phyloP scores from a whole-genome alignment of 1,140 invertebrate genomes.

The Limonius californicus region DNA sequence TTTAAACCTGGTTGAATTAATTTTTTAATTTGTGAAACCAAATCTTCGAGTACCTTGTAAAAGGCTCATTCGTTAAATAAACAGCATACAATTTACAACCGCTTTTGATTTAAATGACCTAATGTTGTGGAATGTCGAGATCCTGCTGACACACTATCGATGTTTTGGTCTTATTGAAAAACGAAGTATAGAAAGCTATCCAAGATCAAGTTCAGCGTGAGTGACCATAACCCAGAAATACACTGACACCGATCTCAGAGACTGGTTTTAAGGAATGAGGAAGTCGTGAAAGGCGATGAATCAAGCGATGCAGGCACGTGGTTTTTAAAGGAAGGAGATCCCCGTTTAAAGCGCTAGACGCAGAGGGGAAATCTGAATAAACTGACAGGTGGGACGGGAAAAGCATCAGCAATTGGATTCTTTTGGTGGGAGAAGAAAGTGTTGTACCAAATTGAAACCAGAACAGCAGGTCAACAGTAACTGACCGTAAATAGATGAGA shows the following conservation, averaged over 20 bases:
- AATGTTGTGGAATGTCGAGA: background rate
- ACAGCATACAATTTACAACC: background rate
- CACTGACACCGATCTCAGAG: conserved; percentile 41
- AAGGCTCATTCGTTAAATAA: background rate
- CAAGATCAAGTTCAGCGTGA: conserved; percentile 39
- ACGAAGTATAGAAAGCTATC: conserved; percentile 18
- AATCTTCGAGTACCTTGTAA: background rate
- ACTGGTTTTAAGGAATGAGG: conserved; percentile 42
- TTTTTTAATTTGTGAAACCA: background rate
- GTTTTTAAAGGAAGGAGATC: background rate
- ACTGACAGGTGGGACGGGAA: background rate
- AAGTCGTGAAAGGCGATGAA: conserved; percentile 15
- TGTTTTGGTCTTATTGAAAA: background rate
- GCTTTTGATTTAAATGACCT: background rate
- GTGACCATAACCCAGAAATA: conserved; percentile 43
- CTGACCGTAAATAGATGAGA: background rate
- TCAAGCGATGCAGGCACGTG: background rate
- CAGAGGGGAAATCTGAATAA: background rate
- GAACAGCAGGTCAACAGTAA: conserved; percentile 26
- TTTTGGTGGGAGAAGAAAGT: conserved; percentile 32
- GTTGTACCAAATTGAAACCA: conserved; percentile 25
- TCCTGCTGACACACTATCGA: conserved; percentile 2
- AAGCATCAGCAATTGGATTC: background rate
- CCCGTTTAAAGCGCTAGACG: background rate
- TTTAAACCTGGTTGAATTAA: background rate